A percentile compares a stretch with the other conserved stretches of the same genome.
Conservation (phyloP, 2,797 vertebrate genomes). For the Sandelia bainsii region DNA sequence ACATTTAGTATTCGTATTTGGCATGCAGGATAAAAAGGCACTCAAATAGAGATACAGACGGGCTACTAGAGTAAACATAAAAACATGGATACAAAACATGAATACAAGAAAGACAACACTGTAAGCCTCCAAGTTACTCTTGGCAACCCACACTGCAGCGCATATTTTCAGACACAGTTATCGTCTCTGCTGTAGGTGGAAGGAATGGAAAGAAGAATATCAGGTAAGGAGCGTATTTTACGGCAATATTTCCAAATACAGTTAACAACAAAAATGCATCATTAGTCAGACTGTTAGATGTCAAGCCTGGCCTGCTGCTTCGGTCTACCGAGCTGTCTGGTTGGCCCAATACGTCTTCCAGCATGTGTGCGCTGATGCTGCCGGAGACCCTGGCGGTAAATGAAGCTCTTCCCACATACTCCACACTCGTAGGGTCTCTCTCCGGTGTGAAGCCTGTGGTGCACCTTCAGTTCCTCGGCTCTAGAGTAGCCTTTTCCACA, state of each 20-base stretch:
- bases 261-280: constrained; percentile 22
- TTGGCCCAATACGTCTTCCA: constrained; percentile 73
- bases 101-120: constrained; percentile 51
- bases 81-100: constrained; percentile 55
- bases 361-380: constrained; percentile 79
- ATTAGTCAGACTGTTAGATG: constrained; percentile 29
- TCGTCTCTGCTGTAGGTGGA: constrained; percentile 25
- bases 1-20: constrained; percentile 72
- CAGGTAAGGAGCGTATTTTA: constrained; percentile 29
- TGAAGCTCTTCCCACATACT: constrained; percentile 79
- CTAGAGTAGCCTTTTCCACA: constrained; percentile 80
- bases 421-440: constrained; percentile 77
- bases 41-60: constrained; percentile 71
- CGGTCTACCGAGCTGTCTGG: constrained; percentile 76
- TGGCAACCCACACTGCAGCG: constrained; percentile 34
- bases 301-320: constrained; percentile 69
- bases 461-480: constrained; percentile 78
- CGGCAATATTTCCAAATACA: constrained; percentile 40
- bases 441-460: constrained; percentile 79
- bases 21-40: constrained; percentile 81
- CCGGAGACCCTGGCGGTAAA: constrained; percentile 79
- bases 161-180: constrained; percentile 39
- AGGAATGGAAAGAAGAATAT: constrained; percentile 46
- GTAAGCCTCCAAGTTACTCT: constrained; percentile 24
- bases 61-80: constrained; percentile 53